Evolutionary conservation across 35 echinoderm and acorn worm species (phyloP), one percentile per base, ranked within the genome.

Genomic region (Eucidaris tribuloides): DNA sequence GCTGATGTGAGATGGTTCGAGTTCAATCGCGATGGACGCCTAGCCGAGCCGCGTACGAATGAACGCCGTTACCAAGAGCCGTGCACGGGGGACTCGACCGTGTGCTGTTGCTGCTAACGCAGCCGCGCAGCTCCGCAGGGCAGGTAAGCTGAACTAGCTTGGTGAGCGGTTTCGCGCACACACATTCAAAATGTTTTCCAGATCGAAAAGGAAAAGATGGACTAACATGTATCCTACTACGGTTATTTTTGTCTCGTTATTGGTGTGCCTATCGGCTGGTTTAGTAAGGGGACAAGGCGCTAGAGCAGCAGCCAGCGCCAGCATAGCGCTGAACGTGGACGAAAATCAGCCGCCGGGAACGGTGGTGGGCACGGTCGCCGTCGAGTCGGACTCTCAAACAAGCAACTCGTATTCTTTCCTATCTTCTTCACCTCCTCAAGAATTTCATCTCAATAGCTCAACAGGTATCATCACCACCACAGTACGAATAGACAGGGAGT

Each of bases 401-500:
- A 52, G 9, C 68, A 74, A 74, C 68, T 74, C 68, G 25, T 92
- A 61, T 60, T 81, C 84, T 39, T 92, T 87, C 77, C 64, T 61
- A 76, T 92, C 86, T 64, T 78, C 49, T 62, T 46, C 79, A 46
- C 60, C 64, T 61, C 84, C 90, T 35, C n/a, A 36, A 46, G 62
- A 86, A 82, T 92, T 92, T 82, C 25, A 54, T 43, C 80, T 87
- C 3, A 62, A 99, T 41, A 83, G 91, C 79, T 79, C 55, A 52
- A 71, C 82, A 83, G 90, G 96, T 46, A 79, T 85, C 63, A 90
- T 99, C 36, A 78, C 37, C 57, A 93, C 96, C 76, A 79, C 34
- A 48, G 32, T 46, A 57, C 35, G 41, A 42, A 93, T 99, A 64
- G 96, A 99, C 80, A 89, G 96, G 71, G 96, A 99, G 40, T 24